Percentiles rank a stretch among this genome's conserved stretches.
These are phyloP conservation scores for Proteles cristata DNA, from an alignment of 2,113 vertebrate species.

Conservation along the genomic window DNA sequence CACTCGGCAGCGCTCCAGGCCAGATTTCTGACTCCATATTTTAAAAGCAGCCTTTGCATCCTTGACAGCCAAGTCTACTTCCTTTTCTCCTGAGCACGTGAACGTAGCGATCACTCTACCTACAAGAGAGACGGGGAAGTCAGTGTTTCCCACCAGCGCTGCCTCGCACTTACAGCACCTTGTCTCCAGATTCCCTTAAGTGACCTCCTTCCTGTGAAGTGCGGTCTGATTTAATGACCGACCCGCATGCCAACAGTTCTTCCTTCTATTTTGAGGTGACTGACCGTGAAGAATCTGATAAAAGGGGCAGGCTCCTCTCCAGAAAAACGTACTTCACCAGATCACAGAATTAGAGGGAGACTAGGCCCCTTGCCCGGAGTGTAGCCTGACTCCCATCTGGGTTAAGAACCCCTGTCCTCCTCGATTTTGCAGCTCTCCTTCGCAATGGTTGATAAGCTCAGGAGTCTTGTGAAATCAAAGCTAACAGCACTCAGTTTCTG, in stretches of 20 bases:
- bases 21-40: conserved; percentile 92
- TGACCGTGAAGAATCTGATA: neutral
- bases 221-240: neutral
- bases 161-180: neutral
- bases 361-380: neutral
- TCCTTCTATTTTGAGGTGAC: neutral
- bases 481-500: neutral
- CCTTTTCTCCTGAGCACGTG: conserved; percentile 91
- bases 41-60: conserved; percentile 93
- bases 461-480: neutral
- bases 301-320: neutral
- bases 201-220: neutral
- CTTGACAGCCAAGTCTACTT: conserved; percentile 92
- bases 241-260: neutral
- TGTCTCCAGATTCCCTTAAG: neutral
- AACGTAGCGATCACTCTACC: conserved; percentile 93
- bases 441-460: neutral
- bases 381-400: neutral
- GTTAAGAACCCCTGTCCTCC: neutral
- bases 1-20: conserved; percentile 92
- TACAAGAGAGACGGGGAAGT: conserved; percentile 67
- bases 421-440: neutral
- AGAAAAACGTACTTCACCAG: neutral
- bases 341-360: neutral
- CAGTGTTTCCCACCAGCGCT: neutral